A percentile compares a stretch with the other conserved stretches of the same genome.
phyloP scores from a whole-genome alignment of 1,140 invertebrate species.

The Pogonus chalceus region DNA sequence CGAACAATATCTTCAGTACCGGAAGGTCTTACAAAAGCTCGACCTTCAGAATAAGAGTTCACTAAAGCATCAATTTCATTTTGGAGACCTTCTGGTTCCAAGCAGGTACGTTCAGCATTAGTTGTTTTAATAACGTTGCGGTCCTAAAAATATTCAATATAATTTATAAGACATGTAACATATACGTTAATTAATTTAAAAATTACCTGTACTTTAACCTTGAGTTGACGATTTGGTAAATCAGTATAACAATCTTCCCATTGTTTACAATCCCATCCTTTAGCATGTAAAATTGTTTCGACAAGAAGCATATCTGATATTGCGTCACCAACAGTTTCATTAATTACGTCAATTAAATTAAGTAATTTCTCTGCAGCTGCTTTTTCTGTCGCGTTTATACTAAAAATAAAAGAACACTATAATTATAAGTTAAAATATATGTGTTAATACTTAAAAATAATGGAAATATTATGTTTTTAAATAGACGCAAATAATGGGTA shows the following conservation, averaged over 20 bases:
- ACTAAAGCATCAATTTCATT: slow-evolving; percentile 65
- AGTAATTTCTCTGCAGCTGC: slow-evolving; percentile 49
- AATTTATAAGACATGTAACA: neutral
- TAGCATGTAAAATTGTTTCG: slow-evolving; percentile 76
- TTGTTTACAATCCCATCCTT: slow-evolving; percentile 63
- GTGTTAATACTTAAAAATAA: neutral
- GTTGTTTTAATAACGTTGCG: slow-evolving; percentile 72
- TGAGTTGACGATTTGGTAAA: slow-evolving; percentile 79
- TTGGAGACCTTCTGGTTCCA: slow-evolving; percentile 74
- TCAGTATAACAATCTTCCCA: slow-evolving; percentile 80
- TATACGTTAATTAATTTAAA: neutral
- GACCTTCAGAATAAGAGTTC: slow-evolving; percentile 53
- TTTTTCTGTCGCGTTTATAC: slow-evolving; percentile 33
- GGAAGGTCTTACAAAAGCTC: slow-evolving; percentile 89
- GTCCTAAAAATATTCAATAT: slow-evolving; percentile 43
- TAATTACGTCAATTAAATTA: slow-evolving; percentile 74
- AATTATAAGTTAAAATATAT: slow-evolving; percentile 4
- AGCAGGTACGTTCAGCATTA: slow-evolving; percentile 74
- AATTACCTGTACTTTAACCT: slow-evolving; percentile 66
- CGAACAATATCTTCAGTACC: slow-evolving; percentile 96
- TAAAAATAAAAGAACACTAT: slow-evolving; percentile 22
- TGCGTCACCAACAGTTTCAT: slow-evolving; percentile 95
- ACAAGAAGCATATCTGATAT: slow-evolving; percentile 91
- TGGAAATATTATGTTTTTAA: neutral
- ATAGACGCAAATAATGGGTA: neutral